phyloP scores from a whole-genome alignment of 2,888 invertebrate species.

The Aporophyla nigra region DNA sequence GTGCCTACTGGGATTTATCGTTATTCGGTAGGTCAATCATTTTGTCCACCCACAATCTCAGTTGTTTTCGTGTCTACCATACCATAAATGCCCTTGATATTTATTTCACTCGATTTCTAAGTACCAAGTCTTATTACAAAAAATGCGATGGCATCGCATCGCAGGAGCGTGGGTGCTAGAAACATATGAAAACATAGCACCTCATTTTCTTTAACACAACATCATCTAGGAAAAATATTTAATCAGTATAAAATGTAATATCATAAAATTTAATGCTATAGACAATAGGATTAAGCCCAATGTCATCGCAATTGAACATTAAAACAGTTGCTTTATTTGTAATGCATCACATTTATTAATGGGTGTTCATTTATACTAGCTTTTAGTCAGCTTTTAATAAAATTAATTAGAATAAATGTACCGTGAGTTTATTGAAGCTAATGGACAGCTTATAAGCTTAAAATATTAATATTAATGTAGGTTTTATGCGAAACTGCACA shows the following conservation, averaged over 20 bases:
- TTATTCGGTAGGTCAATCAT: neutral
- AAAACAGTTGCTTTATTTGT: constrained; percentile 14
- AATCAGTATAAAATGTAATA: neutral
- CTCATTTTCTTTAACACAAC: constrained; percentile 26
- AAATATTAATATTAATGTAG: neutral
- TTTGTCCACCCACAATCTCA: neutral
- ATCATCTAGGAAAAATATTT: neutral
- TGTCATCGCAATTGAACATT: constrained; percentile 1
- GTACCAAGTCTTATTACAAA: neutral
- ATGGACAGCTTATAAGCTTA: constrained; percentile 19
- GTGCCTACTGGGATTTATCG: neutral
- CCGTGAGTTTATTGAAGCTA: constrained; percentile 26
- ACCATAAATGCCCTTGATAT: neutral
- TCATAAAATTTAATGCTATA: neutral
- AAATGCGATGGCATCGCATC: neutral
- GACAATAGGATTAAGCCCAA: constrained; percentile 17
- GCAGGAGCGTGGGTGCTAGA: neutral
- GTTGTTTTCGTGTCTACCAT: neutral
- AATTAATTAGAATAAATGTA: constrained; percentile 36
- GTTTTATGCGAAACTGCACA: neutral
- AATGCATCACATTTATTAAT: constrained; percentile 28
- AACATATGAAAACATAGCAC: constrained; percentile 4
- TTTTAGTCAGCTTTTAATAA: constrained; percentile 29
- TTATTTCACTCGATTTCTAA: neutral
- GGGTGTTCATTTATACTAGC: constrained; percentile 22